Percentiles rank a stretch among this genome's conserved stretches.
Conservation (phyloP, 1,140 invertebrate genomes). For the Wasmannia auropunctata region DNA sequence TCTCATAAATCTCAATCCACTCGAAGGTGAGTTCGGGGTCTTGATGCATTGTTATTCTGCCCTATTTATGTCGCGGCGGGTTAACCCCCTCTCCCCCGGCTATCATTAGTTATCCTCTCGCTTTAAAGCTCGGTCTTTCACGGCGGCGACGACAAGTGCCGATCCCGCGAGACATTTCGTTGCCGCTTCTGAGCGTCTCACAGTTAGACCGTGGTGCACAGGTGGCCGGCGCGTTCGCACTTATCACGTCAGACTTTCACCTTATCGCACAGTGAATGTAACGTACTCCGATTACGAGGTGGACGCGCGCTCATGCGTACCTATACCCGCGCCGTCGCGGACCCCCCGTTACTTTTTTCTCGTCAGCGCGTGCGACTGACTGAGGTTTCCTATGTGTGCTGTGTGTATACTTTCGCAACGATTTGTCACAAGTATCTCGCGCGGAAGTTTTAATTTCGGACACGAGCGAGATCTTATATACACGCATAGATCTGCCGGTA, state of each 20-base stretch:
- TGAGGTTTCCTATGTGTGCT: not conserved
- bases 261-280: slow-evolving; percentile 49
- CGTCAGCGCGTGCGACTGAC: not conserved
- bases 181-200: not conserved
- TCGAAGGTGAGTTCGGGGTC: slow-evolving; percentile 31
- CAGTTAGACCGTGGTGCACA: slow-evolving; percentile 29
- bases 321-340: not conserved
- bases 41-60: slow-evolving; percentile 49
- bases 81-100: too few species aligned
- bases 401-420: not conserved
- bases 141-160: slow-evolving; percentile 27
- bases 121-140: slow-evolving; percentile 20
- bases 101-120: slow-evolving; percentile 45
- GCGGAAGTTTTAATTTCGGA: not conserved
- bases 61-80: slow-evolving; percentile 42
- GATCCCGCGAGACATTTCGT: not conserved
- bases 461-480: too few species aligned
- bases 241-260: slow-evolving; percentile 67
- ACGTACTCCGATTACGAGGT: slow-evolving; percentile 25
- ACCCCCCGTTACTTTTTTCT: slow-evolving; percentile 16
- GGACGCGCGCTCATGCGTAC: slow-evolving; percentile 31
- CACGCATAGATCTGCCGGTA: not conserved
- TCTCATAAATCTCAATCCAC: slow-evolving; percentile 57
- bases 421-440: not conserved
- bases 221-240: slow-evolving; percentile 42